phyloP scores from a whole-genome alignment of 1,140 invertebrate genomes.

The Drosophila melanica region DNA sequence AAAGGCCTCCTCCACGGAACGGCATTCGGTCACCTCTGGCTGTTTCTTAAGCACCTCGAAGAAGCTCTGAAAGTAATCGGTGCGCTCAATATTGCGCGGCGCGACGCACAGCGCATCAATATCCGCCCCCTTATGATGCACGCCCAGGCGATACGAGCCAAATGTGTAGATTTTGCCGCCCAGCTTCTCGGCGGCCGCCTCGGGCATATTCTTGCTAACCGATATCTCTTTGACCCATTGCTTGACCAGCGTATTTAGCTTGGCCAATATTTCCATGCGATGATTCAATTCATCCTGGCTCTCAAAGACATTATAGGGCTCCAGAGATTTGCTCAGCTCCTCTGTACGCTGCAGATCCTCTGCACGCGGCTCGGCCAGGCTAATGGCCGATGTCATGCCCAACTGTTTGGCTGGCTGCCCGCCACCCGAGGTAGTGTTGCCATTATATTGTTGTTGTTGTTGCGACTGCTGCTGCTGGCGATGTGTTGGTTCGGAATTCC shows the following conservation, averaged over 20 bases:
- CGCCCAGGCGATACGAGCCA: constrained; percentile 95
- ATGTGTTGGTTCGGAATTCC: constrained; percentile 79
- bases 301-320: constrained; percentile 96
- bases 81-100: constrained; percentile 96
- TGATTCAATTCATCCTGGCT: constrained; percentile 95
- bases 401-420: constrained; percentile 85
- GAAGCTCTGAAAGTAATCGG: constrained; percentile 98
- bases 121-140: constrained; percentile 99
- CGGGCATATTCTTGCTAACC: constrained; percentile 94
- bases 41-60: constrained; percentile 95
- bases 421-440: constrained; percentile 66
- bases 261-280: constrained; percentile 92
- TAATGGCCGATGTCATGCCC: constrained; percentile 98
- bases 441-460: constrained; percentile 62
- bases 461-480: constrained; percentile 49
- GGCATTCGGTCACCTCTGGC: constrained; percentile 89
- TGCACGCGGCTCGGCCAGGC: constrained; percentile 92
- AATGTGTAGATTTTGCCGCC: constrained; percentile 99
- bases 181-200: constrained; percentile 92
- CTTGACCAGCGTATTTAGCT: constrained; percentile 95
- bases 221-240: constrained; percentile 96
- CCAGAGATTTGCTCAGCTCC: constrained; percentile 92
- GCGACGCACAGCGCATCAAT: constrained; percentile 99
- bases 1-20: constrained; percentile 98
- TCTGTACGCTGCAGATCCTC: constrained; percentile 92